A percentile compares a stretch with the other conserved stretches of the same genome.
phyloP scores from a whole-genome alignment of 2,113 vertebrate species.

The Phrynosoma platyrhinos region DNA sequence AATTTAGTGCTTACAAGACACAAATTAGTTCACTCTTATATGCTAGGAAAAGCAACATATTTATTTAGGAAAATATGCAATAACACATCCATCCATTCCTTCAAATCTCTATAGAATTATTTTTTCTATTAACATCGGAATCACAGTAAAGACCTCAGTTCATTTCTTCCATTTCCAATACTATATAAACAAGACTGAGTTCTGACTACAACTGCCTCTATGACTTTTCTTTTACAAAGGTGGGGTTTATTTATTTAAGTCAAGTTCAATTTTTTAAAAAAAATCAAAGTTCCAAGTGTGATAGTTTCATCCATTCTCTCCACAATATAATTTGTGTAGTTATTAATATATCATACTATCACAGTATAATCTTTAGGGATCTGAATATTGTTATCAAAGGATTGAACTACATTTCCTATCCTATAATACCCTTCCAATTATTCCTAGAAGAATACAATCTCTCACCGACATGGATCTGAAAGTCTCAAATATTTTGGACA shows the following conservation, averaged over 20 bases:
- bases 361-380: not conserved
- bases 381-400: not conserved
- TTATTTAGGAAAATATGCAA: not conserved
- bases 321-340: not conserved
- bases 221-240: not conserved
- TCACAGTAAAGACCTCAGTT: not conserved
- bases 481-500: not conserved
- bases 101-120: not conserved
- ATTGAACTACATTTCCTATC: not conserved
- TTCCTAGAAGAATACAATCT: not conserved
- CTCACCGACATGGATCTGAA: not conserved
- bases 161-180: no score
- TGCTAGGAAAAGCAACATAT: not conserved
- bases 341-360: not conserved
- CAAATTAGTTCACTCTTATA: not conserved
- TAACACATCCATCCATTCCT: no score
- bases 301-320: not conserved
- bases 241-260: not conserved
- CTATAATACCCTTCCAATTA: not conserved
- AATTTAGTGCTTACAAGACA: not conserved
- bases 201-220: not conserved
- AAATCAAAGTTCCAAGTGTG: not conserved
- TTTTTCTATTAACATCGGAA: not conserved
- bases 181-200: not conserved
- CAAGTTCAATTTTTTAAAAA: not conserved